phyloP scores from a whole-genome alignment of 2,888 invertebrate species.

The Cyclophora punctaria region DNA sequence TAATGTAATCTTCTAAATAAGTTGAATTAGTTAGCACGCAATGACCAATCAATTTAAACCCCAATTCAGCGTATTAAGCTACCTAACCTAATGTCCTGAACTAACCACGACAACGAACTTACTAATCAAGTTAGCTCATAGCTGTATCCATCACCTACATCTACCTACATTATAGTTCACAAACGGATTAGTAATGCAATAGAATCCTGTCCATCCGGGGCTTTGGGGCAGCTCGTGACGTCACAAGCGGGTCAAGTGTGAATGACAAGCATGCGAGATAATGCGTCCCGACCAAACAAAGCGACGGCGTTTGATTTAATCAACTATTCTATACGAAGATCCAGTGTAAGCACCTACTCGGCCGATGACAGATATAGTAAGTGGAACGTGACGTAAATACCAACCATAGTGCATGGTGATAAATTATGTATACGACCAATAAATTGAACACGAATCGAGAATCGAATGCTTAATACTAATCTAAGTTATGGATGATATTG shows the following conservation, averaged over 20 bases:
- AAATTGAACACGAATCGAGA: conserved; percentile 41
- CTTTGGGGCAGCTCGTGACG: conserved; percentile 26
- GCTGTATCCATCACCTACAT: too few relatives aligned
- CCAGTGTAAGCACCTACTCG: conserved; percentile 35
- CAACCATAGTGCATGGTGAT: conserved; percentile 34
- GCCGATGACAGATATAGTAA: conserved; percentile 37
- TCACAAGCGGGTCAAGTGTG: conserved; percentile 44
- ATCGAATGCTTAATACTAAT: conserved; percentile 34
- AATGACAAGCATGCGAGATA: conserved; percentile 46
- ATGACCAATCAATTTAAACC: too few relatives aligned
- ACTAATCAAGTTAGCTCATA: too few relatives aligned
- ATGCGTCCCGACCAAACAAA: conserved; percentile 41
- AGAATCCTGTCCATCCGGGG: conserved; percentile 26
- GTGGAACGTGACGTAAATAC: conserved; percentile 41
- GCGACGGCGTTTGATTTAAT: conserved; percentile 45
- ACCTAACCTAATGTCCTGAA: too few relatives aligned
- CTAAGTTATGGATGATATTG: too few relatives aligned
- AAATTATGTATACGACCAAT: conserved; percentile 47
- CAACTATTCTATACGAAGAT: conserved; percentile 43
- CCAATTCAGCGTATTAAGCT: too few relatives aligned
- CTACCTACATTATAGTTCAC: conserved; percentile 1
- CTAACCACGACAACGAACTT: too few relatives aligned
- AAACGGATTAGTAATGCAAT: conserved; percentile 16
- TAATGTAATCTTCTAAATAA: too few relatives aligned
- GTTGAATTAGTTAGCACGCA: too few relatives aligned